Evolutionary conservation across 2,888 invertebrate species (phyloP).

Genomic region (Diarsia brunnea): DNA sequence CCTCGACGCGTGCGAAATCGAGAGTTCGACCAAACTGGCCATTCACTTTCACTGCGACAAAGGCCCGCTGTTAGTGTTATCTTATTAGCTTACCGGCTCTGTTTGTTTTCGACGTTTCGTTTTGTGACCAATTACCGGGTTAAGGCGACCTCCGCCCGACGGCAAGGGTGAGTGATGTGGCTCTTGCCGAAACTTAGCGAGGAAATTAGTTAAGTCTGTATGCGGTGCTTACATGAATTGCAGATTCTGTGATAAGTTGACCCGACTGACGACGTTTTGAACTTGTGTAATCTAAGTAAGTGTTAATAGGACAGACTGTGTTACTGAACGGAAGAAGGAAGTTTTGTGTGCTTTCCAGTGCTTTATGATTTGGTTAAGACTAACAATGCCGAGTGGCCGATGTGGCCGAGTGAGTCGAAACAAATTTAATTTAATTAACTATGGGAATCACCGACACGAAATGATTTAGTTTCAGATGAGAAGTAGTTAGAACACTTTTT

Average conservation of each 20-base stretch:
- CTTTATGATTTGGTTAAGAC: conserved; percentile 2
- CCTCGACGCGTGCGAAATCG: conserved; percentile 82
- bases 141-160: conserved; percentile 21
- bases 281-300: conserved; percentile 49
- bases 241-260: conserved; percentile 59
- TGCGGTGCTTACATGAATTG: conserved; percentile 56
- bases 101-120: conserved; percentile 73
- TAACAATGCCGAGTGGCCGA: too few species aligned
- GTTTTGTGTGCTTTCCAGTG: background rate
- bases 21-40: conserved; percentile 76
- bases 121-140: conserved; percentile 63
- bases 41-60: conserved; percentile 82
- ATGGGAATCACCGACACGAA: too few species aligned
- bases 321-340: background rate
- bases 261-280: conserved; percentile 44
- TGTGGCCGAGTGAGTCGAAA: too few species aligned
- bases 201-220: conserved; percentile 55
- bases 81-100: conserved; percentile 74
- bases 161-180: conserved; percentile 46
- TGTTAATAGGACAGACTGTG: conserved; percentile 38
- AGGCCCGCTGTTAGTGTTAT: conserved; percentile 75
- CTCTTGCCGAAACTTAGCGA: conserved; percentile 43
- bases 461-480: conserved; percentile 12
- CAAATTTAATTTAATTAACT: too few species aligned
- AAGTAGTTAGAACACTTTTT: background rate